Base-by-base conservation (phyloP, 2,797 vertebrate genomes). In the Leptatherina wallacei region DNA sequence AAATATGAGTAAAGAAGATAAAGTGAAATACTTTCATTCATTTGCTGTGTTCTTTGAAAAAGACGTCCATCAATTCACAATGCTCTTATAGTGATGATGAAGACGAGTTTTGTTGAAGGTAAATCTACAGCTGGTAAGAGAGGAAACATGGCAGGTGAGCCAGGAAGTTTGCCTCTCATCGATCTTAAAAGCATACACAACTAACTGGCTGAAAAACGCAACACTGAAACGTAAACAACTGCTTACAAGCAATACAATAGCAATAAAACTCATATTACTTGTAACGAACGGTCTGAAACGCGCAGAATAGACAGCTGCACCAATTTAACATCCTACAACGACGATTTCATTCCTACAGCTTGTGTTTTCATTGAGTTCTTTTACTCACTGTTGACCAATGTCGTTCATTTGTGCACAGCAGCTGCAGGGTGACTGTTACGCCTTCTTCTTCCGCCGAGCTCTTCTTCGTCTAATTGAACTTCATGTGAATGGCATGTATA, bases 331-430 rank as follows among this genome's bases (percentile, higher is more conserved):
- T 13, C 13, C 2, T 29, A 4, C 27, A 3, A 27, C 1, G 6
- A 27, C 14, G 7, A 30, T 20, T 56, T 30, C 16, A 16, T 55
- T 55, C 6, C 24, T 11, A 27, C 11, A 27, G 51, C 24, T 54
- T 24, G 24, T 29, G 3, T 2, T 47, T 44, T n/a, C 4, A 2
- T 27, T 5, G 13, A 33, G 10, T 44, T 56, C 40, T 32, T 54
- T 27, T 69, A 87, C 88, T 87, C 74, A 86, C 82, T 57, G 65
- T 10, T n/a, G 18, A 30, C 30, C 4, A 16, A 38, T 36, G 47
- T 69, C 51, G 47, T n/a, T 30, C 14, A 36, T 44, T 27, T 54
- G 24, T 3, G 24, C 51, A 27, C 29, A 16, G 66, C 51, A 42
- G 10, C 3, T 4, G 52, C 65, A 73, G 83, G 71, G 33, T 65